Evolutionary conservation across 2,797 vertebrate species (phyloP), one percentile per base, ranked within the genome.

Genomic region (Aplochiton taeniatus): DNA sequence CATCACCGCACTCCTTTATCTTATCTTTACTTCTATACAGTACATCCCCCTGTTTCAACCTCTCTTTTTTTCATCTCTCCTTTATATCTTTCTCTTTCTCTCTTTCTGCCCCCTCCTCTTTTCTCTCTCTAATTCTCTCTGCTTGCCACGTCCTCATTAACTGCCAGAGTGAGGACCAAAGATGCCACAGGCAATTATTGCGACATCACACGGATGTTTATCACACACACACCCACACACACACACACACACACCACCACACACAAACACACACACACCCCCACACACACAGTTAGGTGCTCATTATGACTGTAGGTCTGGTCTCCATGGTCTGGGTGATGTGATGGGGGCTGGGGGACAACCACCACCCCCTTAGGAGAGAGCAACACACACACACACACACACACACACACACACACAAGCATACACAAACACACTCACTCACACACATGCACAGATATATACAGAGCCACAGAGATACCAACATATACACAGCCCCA

Each of bases 171-270:
- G 83, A 75, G 74, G 87, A 86, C 79, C 81, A 83, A 88, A 88
- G 88, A 85, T 87, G 79, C 86, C 62, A 82, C 86, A 82, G 56
- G 78, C 89, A 90, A 91, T 92, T 90, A 91, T 90, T 90, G 88
- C 88, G 83, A 84, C 83, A 85, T 89, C 86, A 89, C 85, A 41
- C 85, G 75, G 73, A 77, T 72, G 79, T 86, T 90, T 87, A 87
- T 88, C 86, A 84, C 74, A 75, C 72, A 66, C 83, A 83, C 79
- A 73, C 51, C 72, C 69, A 57, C 66, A 66, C 58, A 72, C 70
- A 74, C 42, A 61, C 60, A 63, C 56, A 67, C 11, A 65, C 47
- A 48, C 17, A 73, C 41, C 55, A 64, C 53, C 52, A 57, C 64
- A 58, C 62, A 62, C 72, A 74, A 63, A 66, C 46, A 66, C 68